Base-by-base conservation (phyloP, 2,797 vertebrate species). In the Poeciliopsis turneri region DNA sequence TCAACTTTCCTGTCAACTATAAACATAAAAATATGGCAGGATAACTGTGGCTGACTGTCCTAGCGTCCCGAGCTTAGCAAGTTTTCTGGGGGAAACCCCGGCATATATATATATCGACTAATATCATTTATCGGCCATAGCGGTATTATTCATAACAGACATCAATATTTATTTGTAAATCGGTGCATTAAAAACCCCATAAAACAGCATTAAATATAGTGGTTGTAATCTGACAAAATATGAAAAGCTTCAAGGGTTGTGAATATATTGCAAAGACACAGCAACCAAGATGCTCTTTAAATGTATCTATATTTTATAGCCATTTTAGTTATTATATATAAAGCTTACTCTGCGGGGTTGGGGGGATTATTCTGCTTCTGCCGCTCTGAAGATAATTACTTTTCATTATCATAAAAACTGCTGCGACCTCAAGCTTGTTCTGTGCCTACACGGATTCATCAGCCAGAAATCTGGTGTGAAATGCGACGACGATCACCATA, bases 371-470 rank as follows among this genome's bases (percentile, higher is more conserved):
- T 84, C 45, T n/a, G 5, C 28, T 81, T 75, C 3, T 69, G 28
- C 72, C 47, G 49, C 30, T 79, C 43, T 59, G 61, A 28, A 46
- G 25, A 45, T 45, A 36, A 70, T 70, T 57, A 57, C 2, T 45
- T 70, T 70, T 70, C 25, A 70, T 70, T 28, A 64, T 66, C 28
- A 74, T 79, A 16, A 78, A 80, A 66, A 68, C 75, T 20, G 1
- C 70, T 39, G 80, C 74, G 75, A 85, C 72, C 76, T 80, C 10
- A 39, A 89, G 84, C 86, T 86, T 86, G 84, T 84, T 87, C 78
- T 79, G 74, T 74, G 16, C 55, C 68, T 59, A 33, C 69, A 81
- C 76, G 70, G 55, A 84, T 78, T 61, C 51, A 1, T 75, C 53
- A 66, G 47, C 71, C 16, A 76, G 20, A 86, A 86, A 82, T 72